Conservation (phyloP, 2,113 vertebrate species). For the Anseranas semipalmata region DNA sequence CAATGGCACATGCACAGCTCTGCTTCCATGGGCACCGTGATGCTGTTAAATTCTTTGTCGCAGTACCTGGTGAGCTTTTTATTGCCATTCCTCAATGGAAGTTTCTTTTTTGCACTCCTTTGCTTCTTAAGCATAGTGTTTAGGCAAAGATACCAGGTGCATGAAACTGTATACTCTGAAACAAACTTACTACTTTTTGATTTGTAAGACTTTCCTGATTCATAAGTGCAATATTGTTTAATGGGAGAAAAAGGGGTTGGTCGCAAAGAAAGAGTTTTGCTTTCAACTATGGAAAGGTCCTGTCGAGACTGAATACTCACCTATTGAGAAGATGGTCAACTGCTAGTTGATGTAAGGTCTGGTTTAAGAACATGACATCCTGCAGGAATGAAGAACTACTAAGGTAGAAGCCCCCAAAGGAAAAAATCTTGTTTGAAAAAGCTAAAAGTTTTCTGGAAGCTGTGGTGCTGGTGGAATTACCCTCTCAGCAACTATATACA, state of each 20-base stretch:
- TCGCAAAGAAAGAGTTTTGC: background rate
- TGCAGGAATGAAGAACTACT: background rate
- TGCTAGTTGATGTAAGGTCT: background rate
- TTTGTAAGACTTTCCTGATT: background rate
- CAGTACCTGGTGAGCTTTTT: slow-evolving; percentile 88
- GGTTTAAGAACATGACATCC: background rate
- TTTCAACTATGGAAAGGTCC: background rate
- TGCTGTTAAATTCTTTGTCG: slow-evolving; percentile 97
- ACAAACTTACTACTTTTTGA: background rate
- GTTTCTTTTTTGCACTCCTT: background rate
- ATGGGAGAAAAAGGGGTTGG: background rate
- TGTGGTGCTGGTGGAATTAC: background rate
- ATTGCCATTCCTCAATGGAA: background rate
- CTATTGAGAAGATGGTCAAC: background rate
- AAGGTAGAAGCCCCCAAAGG: background rate
- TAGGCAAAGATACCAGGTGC: background rate
- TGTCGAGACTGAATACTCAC: background rate
- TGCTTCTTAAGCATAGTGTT: background rate
- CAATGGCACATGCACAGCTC: slow-evolving; percentile 96
- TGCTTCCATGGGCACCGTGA: slow-evolving; percentile 98
- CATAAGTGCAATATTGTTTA: background rate
- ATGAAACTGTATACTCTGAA: background rate
- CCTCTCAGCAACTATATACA: background rate
- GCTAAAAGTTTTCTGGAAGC: background rate
- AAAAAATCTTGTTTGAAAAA: background rate